phyloP scores from a whole-genome alignment of 2,888 invertebrate species.

The Tetranychus piercei region DNA sequence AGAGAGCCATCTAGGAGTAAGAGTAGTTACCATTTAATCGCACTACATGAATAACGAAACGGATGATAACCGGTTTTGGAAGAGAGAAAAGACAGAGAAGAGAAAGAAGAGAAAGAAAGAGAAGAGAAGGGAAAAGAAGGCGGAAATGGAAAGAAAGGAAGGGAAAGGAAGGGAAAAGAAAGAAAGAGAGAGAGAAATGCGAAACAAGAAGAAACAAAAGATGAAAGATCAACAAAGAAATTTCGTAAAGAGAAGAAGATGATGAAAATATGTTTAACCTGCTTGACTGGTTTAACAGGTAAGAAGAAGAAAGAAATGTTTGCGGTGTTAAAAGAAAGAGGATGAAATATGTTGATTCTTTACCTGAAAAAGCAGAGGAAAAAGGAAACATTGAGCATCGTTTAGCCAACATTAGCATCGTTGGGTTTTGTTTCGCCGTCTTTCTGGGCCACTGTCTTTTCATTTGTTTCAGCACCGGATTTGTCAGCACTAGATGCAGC shows the following conservation, averaged over 20 bases:
- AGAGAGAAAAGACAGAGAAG: not conserved
- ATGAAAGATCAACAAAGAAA: not conserved
- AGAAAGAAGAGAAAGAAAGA: not conserved
- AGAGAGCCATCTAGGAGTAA: too few relatives aligned
- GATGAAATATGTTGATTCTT: not conserved
- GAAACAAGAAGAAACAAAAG: not conserved
- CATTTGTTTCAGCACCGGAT: too few relatives aligned
- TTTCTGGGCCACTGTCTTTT: too few relatives aligned
- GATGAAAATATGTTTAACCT: not conserved
- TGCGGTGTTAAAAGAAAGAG: not conserved
- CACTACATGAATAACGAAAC: too few relatives aligned
- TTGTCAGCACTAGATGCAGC: too few relatives aligned
- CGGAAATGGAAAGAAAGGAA: not conserved
- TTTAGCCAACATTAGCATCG: too few relatives aligned
- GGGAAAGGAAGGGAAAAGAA: not conserved
- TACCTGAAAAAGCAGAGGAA: too few relatives aligned
- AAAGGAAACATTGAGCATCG: too few relatives aligned
- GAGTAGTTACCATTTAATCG: too few relatives aligned
- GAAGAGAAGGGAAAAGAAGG: not conserved
- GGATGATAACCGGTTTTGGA: not conserved
- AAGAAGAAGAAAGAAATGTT: not conserved
- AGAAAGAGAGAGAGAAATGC: not conserved
- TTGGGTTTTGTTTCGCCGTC: too few relatives aligned
- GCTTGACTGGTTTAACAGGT: not conserved
- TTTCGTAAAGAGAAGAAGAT: not conserved